Evolutionary conservation across 2,113 vertebrate species (phyloP).

Genomic region (Pithys albifrons): DNA sequence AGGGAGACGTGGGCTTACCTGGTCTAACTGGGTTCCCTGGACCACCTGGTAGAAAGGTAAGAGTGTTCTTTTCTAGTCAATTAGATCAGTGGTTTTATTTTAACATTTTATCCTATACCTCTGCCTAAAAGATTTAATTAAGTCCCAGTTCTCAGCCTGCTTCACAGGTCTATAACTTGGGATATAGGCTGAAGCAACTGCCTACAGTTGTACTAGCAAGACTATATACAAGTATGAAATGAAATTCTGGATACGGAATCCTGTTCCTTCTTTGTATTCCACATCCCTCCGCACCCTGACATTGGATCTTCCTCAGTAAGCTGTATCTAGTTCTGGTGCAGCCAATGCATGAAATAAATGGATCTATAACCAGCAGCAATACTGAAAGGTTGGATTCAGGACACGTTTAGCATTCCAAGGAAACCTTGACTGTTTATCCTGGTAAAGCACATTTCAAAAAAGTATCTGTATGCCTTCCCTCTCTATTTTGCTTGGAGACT

Average conservation of each 20-base stretch:
- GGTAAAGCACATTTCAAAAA: neutral
- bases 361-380: neutral
- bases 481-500: neutral
- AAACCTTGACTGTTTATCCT: neutral
- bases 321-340: neutral
- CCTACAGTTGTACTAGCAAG: neutral
- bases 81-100: neutral
- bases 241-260: neutral
- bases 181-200: neutral
- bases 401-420: neutral
- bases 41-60: conserved; percentile 89
- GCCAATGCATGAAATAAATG: neutral
- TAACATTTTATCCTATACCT: neutral
- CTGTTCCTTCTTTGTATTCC: neutral
- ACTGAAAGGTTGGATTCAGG: neutral
- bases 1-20: conserved; percentile 87
- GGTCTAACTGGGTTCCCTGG: conserved; percentile 86
- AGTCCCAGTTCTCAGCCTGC: neutral
- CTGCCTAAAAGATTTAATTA: neutral
- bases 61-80: neutral
- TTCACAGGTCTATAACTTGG: neutral
- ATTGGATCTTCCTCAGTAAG: neutral
- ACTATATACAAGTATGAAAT: neutral
- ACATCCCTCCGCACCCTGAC: neutral
- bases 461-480: neutral